These are phyloP conservation scores for Chloroclystis v-ata DNA, from an alignment of 2,888 invertebrate species.

Conservation along the genomic window DNA sequence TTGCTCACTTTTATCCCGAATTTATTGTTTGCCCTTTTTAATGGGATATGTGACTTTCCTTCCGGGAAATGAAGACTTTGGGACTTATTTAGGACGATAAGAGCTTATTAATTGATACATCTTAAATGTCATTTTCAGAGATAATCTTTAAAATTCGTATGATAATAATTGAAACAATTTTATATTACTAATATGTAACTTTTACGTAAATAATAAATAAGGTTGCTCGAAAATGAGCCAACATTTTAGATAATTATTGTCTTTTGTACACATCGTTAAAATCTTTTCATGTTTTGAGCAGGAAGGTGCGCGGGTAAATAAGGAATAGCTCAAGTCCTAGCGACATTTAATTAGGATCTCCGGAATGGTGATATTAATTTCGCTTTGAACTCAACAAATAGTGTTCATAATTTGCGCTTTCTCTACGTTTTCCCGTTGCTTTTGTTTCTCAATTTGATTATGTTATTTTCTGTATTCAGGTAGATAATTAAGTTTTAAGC, in stretches of 20 bases:
- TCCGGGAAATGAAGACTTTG: slow-evolving; percentile 17
- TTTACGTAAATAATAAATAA: background rate
- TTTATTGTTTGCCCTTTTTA: slow-evolving; percentile 44
- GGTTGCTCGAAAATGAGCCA: background rate
- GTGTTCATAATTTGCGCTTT: slow-evolving; percentile 18
- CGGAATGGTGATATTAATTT: slow-evolving; percentile 13
- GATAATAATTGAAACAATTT: too few species aligned
- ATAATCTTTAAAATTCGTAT: too few species aligned
- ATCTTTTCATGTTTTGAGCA: background rate
- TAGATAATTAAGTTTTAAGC: slow-evolving; percentile 26
- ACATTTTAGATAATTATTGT: background rate
- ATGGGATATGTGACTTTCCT: slow-evolving; percentile 20
- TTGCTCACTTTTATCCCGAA: slow-evolving; percentile 49
- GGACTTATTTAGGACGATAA: slow-evolving; percentile 3
- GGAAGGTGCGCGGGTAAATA: slow-evolving; percentile 2
- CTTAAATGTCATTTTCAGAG: too few species aligned
- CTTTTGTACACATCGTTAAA: background rate
- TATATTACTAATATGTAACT: too few species aligned
- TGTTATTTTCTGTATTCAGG: slow-evolving; percentile 24
- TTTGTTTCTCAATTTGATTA: slow-evolving; percentile 21
- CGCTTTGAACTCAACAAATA: slow-evolving; percentile 18
- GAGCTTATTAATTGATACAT: slow-evolving; percentile 2
- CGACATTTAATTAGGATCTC: slow-evolving; percentile 2
- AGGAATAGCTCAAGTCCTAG: slow-evolving; percentile 2
- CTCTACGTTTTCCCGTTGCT: slow-evolving; percentile 6